Evolutionary conservation across 1,140 invertebrate genomes (phyloP).

Genomic region (Branchinecta lindahli): DNA sequence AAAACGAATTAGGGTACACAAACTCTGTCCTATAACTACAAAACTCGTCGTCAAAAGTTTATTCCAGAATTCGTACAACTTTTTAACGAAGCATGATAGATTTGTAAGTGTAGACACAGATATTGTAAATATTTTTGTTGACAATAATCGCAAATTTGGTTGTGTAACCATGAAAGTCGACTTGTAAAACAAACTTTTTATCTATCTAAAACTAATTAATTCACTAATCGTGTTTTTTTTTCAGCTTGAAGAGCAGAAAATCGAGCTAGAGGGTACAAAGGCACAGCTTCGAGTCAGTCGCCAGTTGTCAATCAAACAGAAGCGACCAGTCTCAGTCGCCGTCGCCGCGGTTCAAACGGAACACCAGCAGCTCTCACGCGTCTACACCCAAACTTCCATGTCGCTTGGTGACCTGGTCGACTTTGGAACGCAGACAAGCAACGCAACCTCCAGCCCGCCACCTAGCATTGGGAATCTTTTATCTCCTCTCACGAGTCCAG

Average conservation of each 20-base stretch:
- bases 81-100: too few relatives aligned
- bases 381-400: neutral
- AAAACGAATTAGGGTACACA: too few relatives aligned
- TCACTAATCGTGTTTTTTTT: constrained; percentile 22
- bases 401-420: neutral
- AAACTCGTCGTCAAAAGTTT: too few relatives aligned
- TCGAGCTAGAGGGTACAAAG: constrained; percentile 59
- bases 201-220: neutral
- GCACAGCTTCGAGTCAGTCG: constrained; percentile 45
- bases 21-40: too few relatives aligned
- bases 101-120: too few relatives aligned
- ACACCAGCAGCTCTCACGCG: neutral
- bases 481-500: neutral
- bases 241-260: constrained; percentile 59
- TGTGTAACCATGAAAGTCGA: too few relatives aligned
- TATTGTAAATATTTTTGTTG: too few relatives aligned
- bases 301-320: constrained; percentile 1
- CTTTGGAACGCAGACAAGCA: neutral
- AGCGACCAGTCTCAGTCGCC: neutral
- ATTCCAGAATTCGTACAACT: too few relatives aligned
- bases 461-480: neutral
- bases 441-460: neutral
- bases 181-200: too few relatives aligned
- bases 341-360: neutral
- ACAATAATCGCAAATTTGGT: too few relatives aligned